Base-by-base conservation (phyloP, 2,888 invertebrate genomes). In the Cerceris rybyensis region DNA sequence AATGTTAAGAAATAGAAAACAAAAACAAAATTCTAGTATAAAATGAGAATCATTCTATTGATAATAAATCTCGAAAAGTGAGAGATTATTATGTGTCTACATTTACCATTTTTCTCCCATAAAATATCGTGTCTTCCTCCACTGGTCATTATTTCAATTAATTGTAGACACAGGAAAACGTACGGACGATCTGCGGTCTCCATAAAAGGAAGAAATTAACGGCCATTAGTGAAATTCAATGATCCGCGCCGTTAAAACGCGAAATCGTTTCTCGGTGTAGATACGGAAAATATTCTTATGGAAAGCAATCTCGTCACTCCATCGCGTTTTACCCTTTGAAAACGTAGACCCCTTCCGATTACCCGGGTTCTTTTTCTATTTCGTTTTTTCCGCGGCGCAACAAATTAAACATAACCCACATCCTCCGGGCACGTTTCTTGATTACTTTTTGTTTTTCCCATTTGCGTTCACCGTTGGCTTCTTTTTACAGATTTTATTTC, bases 351-450 rank as follows among this genome's bases (percentile, higher is more conserved):
- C 78, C 66, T 81, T 58, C 66, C 80, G 73, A 78, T 81, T 75
- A 72, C 75, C 73, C 65, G 6, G 49, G 28, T 50, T 61, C 39
- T 61, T 46, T 67, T 73, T 75, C 58, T 72, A 55, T 64, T 68
- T 64, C 60, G 78, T 78, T 72, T 80, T 55, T 78, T 70, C 67
- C 78, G 76, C 83, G 76, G 74, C 77, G 78, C 77, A 84, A 82
- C 82, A 84, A 84, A 83, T 85, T 85, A 82, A 85, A 81, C 78
- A 74, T 83, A 85, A 81, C 85, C 78, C 85, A 81, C 80, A 78
- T 82, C 81, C 82, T 78, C 82, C 73, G 81, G 85, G 82, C 76
- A 75, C 74, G 83, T 75, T 85, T 85, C 81, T 85, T 81, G 78
- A 85, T 85, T 85, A 83, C 81, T 85, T 83, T 81, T 85, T 81